Base-by-base conservation (phyloP, 2,797 vertebrate species). In the Balearica regulorum region DNA sequence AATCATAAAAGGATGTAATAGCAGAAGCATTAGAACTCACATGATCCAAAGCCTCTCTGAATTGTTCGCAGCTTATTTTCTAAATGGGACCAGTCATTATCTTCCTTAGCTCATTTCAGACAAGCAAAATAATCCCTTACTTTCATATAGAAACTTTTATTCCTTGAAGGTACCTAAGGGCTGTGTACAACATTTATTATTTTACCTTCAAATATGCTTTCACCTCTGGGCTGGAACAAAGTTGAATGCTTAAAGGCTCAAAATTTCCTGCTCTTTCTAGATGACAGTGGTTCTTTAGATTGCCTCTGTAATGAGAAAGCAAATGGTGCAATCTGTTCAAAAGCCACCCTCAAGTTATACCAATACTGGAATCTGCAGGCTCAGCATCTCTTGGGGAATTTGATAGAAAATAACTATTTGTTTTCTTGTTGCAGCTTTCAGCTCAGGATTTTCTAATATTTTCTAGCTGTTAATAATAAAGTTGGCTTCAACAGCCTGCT, bases 1-100 rank as follows among this genome's bases (percentile, higher is more conserved):
- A 77, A 60, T 97, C 90, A 93, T 94, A 95, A 96, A 92, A 92
- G 64, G n/a, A 15, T 71, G 51, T 41, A 83, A 89, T n/a, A 93
- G 41, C 83, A 90, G 82, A 33, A 49, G 21, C 51, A 39, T 19
- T 86, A 87, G 89, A 96, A 76, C 43, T 89, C 44, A 31, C 8
- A n/a, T 39, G 78, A 82, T 75, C 92, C 66, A 81, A 87, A 91
- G 19, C 20, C 57, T 75, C 75, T 94, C 80, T 87, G 33, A 11
- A 3, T 93, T 87, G 39, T 93, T 90, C 5, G 0, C 28, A 31
- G 93, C 94, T 75, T 77, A 94, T 89, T 94, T 91, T 73, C 91
- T 93, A 87, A 94, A 94, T 85, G 48, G 62, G 39, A 85, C 83
- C 44, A 54, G 43, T 87, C 69, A 54, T 96, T 94, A 71, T 66